Percentiles rank a stretch among this genome's conserved stretches.
These are phyloP conservation scores for Pheosia tremula DNA, from an alignment of 2,888 invertebrate species.

Conservation along the genomic window DNA sequence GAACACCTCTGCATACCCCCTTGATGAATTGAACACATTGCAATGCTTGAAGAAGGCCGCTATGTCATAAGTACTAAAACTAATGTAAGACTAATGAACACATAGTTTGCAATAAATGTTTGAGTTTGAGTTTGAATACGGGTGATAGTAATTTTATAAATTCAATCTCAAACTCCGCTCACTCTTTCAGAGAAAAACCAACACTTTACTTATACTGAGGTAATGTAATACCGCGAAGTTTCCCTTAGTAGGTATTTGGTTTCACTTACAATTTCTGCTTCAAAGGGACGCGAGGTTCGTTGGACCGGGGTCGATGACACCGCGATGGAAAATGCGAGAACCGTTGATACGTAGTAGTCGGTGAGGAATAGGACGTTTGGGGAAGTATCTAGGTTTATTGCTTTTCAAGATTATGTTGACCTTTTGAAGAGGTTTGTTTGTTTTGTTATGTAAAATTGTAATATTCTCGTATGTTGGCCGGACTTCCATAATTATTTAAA, in stretches of 20 bases:
- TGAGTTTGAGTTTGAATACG: too few relatives aligned
- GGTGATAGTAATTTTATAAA: too few relatives aligned
- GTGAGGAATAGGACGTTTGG: neutral
- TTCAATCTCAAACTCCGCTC: neutral
- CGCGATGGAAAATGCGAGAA: neutral
- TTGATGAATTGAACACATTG: too few relatives aligned
- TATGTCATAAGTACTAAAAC: too few relatives aligned
- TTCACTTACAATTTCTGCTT: conserved; percentile 69
- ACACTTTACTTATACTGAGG: conserved; percentile 30
- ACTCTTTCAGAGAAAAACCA: neutral
- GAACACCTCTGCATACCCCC: too few relatives aligned
- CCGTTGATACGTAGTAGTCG: neutral
- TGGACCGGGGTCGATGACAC: conserved; percentile 23
- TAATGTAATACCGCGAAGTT: conserved; percentile 41
- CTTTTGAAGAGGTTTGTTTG: too few relatives aligned
- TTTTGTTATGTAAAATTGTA: too few relatives aligned
- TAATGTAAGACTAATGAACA: too few relatives aligned
- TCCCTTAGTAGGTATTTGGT: conserved; percentile 53
- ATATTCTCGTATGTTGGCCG: too few relatives aligned
- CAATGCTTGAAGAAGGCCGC: too few relatives aligned
- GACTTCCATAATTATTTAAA: too few relatives aligned
- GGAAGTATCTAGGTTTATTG: neutral
- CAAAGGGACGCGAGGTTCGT: conserved; percentile 28
- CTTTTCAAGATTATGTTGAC: neutral
- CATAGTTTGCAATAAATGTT: too few relatives aligned